phyloP scores from a whole-genome alignment of 37 sponge, comb jelly and placozoan genomes.

The Hexactinellida sp. region DNA sequence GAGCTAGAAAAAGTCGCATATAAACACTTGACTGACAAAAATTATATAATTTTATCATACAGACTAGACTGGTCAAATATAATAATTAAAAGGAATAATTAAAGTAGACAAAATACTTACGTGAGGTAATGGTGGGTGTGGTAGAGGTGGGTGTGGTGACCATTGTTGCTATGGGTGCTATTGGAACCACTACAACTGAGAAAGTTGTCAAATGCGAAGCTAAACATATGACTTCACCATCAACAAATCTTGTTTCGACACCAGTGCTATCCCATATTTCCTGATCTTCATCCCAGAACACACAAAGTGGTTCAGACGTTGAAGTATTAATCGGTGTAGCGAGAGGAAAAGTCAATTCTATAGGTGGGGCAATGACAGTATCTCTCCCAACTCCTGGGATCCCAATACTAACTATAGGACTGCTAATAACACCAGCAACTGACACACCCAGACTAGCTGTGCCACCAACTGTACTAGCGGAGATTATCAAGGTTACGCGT shows the following conservation, averaged over 20 bases:
- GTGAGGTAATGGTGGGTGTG: too few species aligned
- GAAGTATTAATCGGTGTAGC: neutral
- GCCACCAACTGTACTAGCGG: neutral
- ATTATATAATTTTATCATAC: too few species aligned
- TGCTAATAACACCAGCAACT: neutral
- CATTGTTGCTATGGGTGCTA: too few species aligned
- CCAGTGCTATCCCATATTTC: neutral
- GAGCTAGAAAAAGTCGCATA: too few species aligned
- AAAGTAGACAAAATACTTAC: too few species aligned
- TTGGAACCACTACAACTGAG: neutral
- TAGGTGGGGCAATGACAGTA: neutral
- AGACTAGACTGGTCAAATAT: too few species aligned
- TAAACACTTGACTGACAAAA: too few species aligned
- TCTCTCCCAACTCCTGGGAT: neutral
- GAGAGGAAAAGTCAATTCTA: neutral
- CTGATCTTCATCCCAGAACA: neutral
- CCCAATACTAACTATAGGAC: neutral
- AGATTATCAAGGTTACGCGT: neutral
- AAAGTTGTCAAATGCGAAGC: neutral
- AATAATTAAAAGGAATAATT: too few species aligned
- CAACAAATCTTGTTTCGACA: neutral
- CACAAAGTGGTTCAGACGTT: neutral
- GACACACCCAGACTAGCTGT: neutral
- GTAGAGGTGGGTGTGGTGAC: too few species aligned
- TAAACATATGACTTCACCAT: neutral